A percentile compares a stretch with the other conserved stretches of the same genome.
These are phyloP conservation scores for Umimayanthus kanabou DNA, from an alignment of 92 coral and sea anemone genomes.

Conservation along the genomic window DNA sequence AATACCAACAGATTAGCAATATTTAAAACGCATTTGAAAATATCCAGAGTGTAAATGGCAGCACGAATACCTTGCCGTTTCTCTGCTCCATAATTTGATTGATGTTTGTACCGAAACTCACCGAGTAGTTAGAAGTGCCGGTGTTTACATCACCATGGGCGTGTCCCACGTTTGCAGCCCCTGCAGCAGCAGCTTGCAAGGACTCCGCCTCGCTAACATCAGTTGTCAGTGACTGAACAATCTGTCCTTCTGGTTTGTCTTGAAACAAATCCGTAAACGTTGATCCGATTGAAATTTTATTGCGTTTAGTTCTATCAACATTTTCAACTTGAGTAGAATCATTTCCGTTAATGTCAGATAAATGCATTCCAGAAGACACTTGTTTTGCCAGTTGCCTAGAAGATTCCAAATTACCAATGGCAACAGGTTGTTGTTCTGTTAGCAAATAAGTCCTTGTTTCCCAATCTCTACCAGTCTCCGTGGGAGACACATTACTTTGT, in stretches of 20 bases:
- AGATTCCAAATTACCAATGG: not conserved
- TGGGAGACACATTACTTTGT: slow-evolving; percentile 23
- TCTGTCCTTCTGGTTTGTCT: slow-evolving; percentile 12
- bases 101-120: not conserved
- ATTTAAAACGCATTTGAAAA: too few species aligned
- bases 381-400: slow-evolving; percentile 1
- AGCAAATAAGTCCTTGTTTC: not conserved
- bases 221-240: not conserved
- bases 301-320: slow-evolving; percentile 16
- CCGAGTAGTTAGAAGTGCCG: not conserved
- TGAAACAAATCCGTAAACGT: slow-evolving; percentile 44
- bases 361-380: slow-evolving; percentile 12
- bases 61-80: slow-evolving; percentile 11
- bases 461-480: slow-evolving; percentile 23
- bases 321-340: not conserved
- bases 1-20: not conserved
- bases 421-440: not conserved
- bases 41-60: not conserved
- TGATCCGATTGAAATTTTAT: slow-evolving; percentile 39
- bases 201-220: slow-evolving; percentile 4
- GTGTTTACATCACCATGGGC: not conserved
- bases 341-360: not conserved
- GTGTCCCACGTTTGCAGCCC: not conserved
- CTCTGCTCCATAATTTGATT: slow-evolving; percentile 2
- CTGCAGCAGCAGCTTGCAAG: not conserved